Percentiles rank a stretch among this genome's conserved stretches.
phyloP scores from a whole-genome alignment of 2,888 invertebrate species.

The Morpho helenor region DNA sequence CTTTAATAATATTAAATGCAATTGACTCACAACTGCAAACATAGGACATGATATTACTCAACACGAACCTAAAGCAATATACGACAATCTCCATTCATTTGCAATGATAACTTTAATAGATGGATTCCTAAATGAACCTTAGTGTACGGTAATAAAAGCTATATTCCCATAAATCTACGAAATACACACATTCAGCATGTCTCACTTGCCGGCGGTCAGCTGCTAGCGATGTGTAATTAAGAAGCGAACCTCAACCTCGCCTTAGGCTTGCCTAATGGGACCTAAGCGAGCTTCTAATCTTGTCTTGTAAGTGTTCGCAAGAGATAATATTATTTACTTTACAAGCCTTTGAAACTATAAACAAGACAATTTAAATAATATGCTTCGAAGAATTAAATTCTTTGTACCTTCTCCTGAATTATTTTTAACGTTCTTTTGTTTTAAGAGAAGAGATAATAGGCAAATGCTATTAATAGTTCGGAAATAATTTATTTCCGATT shows the following conservation, averaged over 20 bases:
- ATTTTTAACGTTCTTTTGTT: too few species aligned
- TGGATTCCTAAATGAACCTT: constrained; percentile 6
- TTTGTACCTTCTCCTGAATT: too few species aligned
- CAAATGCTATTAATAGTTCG: too few species aligned
- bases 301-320: constrained; percentile 49
- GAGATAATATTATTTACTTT: constrained; percentile 24
- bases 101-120: constrained; percentile 10
- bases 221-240: constrained; percentile 72
- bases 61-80: constrained; percentile 12
- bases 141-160: constrained; percentile 8
- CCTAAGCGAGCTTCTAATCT: constrained; percentile 61
- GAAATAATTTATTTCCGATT: too few species aligned
- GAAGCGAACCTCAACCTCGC: constrained; percentile 65
- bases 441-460: too few species aligned
- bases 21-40: constrained; percentile 8
- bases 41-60: constrained; percentile 12
- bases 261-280: constrained; percentile 62
- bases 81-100: constrained; percentile 17
- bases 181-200: constrained; percentile 27
- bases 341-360: constrained; percentile 12
- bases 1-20: constrained; percentile 3
- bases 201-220: constrained; percentile 68
- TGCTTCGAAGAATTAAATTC: too few species aligned
- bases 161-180: constrained; percentile 13
- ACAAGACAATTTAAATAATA: background rate